Evolutionary conservation across 2,113 vertebrate species (phyloP), one percentile per base, ranked within the genome.

Genomic region (Recurvirostra avosetta): DNA sequence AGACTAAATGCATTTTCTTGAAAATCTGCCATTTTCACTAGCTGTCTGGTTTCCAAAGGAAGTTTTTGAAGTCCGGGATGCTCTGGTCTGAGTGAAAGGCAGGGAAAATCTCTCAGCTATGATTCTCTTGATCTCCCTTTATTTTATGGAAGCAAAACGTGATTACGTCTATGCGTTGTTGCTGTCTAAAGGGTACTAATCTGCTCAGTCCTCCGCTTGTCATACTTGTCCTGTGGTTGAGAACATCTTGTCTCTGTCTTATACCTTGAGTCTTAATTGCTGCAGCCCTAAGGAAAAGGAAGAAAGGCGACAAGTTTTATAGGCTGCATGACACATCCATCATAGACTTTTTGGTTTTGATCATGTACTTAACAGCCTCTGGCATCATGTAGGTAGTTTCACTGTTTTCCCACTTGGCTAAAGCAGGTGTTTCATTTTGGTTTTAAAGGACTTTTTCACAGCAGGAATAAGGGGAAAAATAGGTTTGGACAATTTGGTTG

Each of bases 401-500:
- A 5, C 11, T 13, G 8, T 61, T 53, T 61, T 21, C 16, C 12
- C 4, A 0, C 9, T 12, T 56, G 40, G 8, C 19, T 70, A 32
- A 86, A 52, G 23, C 12, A 66, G 55, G 15, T 27, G 11, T 43
- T 80, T 18, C 1, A 0, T 34, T 93, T 50, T 47, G 29, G 12
- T 77, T 80, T 47, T 18, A 4, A n/a, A 30, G 17, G n/a, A 22
- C 20, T 45, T 45, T 17, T 45, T 45, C 43, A 45, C 43, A 45
- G 43, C 43, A 26, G 29, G 43, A 43, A 14, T 8, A 30, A 38
- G 15, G 30, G 18, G 2, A 21, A 61, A 75, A 78, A 34, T 43
- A 34, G 0, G 0, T 71, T 58, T 34, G 32, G 38, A 38, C 6
- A 9, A 61, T 8, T 22, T 7, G 22, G 21, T 76, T 30, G 5